Conservation (phyloP, 92 coral and sea anemone species). For the Palythoa grandiflora region DNA sequence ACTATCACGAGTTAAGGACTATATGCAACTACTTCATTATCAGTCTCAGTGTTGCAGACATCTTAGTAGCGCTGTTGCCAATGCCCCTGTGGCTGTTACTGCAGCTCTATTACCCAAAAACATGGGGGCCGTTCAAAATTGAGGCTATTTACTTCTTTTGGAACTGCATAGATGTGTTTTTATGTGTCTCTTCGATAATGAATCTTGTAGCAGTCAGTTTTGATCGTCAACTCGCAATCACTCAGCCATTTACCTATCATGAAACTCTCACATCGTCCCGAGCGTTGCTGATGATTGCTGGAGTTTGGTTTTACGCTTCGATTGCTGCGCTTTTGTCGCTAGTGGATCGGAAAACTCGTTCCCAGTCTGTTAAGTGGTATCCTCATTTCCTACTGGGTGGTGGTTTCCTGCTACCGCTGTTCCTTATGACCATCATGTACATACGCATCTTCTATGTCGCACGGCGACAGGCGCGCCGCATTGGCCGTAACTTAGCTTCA, state of each 20-base stretch:
- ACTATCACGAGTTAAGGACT: slow-evolving; percentile 77
- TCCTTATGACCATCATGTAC: slow-evolving; percentile 85
- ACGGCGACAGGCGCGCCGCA: slow-evolving; percentile 89
- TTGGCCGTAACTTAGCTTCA: slow-evolving; percentile 84
- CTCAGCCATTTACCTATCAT: slow-evolving; percentile 86
- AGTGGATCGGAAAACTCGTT: background rate
- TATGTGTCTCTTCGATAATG: slow-evolving; percentile 88
- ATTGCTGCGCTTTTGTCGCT: slow-evolving; percentile 40
- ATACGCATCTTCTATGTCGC: slow-evolving; percentile 88
- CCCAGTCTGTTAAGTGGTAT: slow-evolving; percentile 21
- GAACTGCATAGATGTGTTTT: slow-evolving; percentile 81
- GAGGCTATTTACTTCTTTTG: slow-evolving; percentile 63
- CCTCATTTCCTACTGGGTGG: slow-evolving; percentile 60
- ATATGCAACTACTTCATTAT: slow-evolving; percentile 95
- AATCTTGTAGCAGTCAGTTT: slow-evolving; percentile 96
- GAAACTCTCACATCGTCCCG: slow-evolving; percentile 74
- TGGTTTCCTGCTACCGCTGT: slow-evolving; percentile 78
- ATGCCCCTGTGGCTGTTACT: slow-evolving; percentile 94
- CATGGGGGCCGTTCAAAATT: slow-evolving; percentile 57
- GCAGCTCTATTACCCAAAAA: slow-evolving; percentile 61
- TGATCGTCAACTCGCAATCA: slow-evolving; percentile 94
- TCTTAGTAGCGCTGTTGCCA: slow-evolving; percentile 86
- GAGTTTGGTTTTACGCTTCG: slow-evolving; percentile 89
- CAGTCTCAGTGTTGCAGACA: slow-evolving; percentile 89
- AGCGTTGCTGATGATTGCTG: slow-evolving; percentile 75